Base-by-base conservation (phyloP, 2,113 vertebrate genomes). In the Sylvilagus bachmani region DNA sequence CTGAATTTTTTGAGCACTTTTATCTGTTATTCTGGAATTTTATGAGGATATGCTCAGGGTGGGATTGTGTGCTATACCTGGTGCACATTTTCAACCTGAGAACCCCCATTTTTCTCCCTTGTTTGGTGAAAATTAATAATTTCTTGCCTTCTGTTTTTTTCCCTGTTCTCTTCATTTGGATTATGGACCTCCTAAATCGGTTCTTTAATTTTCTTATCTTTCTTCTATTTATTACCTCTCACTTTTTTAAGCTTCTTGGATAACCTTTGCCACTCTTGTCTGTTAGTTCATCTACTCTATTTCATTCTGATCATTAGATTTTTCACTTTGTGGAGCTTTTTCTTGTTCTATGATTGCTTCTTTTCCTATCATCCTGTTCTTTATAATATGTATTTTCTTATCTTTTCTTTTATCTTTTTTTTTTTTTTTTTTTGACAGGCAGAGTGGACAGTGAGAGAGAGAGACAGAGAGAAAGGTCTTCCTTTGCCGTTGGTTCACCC, bases 361-460 rank as follows among this genome's bases (percentile, higher is more conserved):
- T 66, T 81, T 81, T 64, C 29, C 64, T 84, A 79, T 24, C 79
- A 51, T 77, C 38, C 29, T 70, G 17, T 10, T 31, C 73, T 86
- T 44, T 44, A 44, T 44, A 44, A 44, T 44, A 36, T 53, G 4
- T 86, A 55, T 49, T 80, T 86, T 86, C 66, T 74, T 66, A 86
- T 55, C 24, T 38, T 83, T 89, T 85, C 11, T n/a, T 38, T 38
- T 38, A 38, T 3, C 38, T 38, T 38, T 38, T 38, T 83, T 89
- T 85, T 38, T 83, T 89, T 85, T 38, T 83, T 89, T 85, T 38
- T 83, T 89, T 85, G n/a, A n/a, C n/a, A n/a, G n/a, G n/a, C n/a
- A n/a, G n/a, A n/a, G n/a, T n/a, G n/a, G n/a, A n/a, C n/a, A n/a
- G n/a, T n/a, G n/a, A n/a, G n/a, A n/a, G n/a, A n/a, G n/a, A n/a